Base-by-base conservation (phyloP, 2,797 vertebrate genomes). In the Lithobates sylvaticus region DNA sequence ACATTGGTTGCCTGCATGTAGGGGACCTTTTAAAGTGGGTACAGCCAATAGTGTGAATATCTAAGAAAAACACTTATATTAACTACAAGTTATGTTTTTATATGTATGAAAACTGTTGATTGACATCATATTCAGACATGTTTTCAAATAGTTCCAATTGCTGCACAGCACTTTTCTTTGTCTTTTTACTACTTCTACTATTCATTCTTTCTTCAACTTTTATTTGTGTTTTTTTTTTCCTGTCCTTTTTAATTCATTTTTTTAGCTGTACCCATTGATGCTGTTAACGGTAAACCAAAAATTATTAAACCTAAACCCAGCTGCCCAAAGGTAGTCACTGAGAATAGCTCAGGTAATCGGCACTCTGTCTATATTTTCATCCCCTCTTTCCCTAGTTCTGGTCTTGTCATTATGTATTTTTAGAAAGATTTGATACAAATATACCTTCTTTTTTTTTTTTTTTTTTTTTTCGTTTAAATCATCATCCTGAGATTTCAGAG, bases 251-350 rank as follows among this genome's bases (percentile, higher is more conserved):
- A 84, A 75, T 78, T 87, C 90, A 92, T 88, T 89, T 91, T 86
- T 29, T 92, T 91, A 90, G 92, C 88, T 91, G 90, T 93, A 86
- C 93, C 94, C 89, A 91, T 90, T 93, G 93, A 95, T 91, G 93
- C 92, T 92, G 96, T 94, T 94, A 96, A 94, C 94, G 92, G 92
- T 87, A 94, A 95, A 93, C 34, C 86, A 87, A 96, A 95, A 92
- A 81, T 90, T 88, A 88, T 68, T 89, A 92, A 96, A 91, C 89
- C 93, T 87, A 89, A 86, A 67, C 88, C 87, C 82, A 89, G 34
- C 79, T 61, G 44, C 81, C 88, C 71, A 88, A 80, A 76, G 80
- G 75, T 83, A 89, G 76, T 74, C 80, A 77, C 0, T 78, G 87
- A 88, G 75, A 65, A 86, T 42, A n/a, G 82, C 50, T 81, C 89